phyloP scores from a whole-genome alignment of 2,797 vertebrate species.

The Tiaroga cobitis region DNA sequence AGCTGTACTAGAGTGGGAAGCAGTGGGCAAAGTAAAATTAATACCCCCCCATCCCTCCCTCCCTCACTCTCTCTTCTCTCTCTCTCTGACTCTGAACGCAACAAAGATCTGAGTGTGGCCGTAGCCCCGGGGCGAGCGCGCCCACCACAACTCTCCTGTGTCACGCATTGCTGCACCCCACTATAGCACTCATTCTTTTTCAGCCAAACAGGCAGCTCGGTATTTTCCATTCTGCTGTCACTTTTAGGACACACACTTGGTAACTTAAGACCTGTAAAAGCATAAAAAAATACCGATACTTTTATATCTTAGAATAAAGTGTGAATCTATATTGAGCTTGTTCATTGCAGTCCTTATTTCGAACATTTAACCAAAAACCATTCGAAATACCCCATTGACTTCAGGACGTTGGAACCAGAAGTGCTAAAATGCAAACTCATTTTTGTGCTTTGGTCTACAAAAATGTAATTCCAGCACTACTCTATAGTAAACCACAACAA shows the following conservation, averaged over 20 bases:
- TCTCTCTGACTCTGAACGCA: slow-evolving; percentile 68
- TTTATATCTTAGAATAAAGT: neutral
- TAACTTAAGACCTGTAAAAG: neutral
- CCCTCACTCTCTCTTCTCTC: slow-evolving; percentile 30
- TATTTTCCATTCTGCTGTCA: slow-evolving; percentile 48
- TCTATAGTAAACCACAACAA: neutral
- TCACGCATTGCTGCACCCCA: slow-evolving; percentile 77
- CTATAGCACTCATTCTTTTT: slow-evolving; percentile 67
- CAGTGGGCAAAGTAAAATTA: slow-evolving; percentile 74
- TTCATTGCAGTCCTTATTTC: neutral
- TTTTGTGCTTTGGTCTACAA: neutral
- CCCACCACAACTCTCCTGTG: slow-evolving; percentile 80
- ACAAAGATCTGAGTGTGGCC: slow-evolving; percentile 84
- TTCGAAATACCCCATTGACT: neutral
- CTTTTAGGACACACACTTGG: slow-evolving; percentile 12
- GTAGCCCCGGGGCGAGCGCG: slow-evolving; percentile 78
- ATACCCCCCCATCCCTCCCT: slow-evolving; percentile 73
- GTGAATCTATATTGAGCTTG: neutral
- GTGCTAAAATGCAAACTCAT: neutral
- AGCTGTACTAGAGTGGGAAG: slow-evolving; percentile 78
- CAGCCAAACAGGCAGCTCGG: slow-evolving; percentile 30
- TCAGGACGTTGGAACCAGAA: neutral
- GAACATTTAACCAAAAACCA: neutral
- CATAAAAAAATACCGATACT: neutral
- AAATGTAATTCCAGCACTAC: neutral